Base-by-base conservation (phyloP, 2,113 vertebrate species). In the Limanda limanda region DNA sequence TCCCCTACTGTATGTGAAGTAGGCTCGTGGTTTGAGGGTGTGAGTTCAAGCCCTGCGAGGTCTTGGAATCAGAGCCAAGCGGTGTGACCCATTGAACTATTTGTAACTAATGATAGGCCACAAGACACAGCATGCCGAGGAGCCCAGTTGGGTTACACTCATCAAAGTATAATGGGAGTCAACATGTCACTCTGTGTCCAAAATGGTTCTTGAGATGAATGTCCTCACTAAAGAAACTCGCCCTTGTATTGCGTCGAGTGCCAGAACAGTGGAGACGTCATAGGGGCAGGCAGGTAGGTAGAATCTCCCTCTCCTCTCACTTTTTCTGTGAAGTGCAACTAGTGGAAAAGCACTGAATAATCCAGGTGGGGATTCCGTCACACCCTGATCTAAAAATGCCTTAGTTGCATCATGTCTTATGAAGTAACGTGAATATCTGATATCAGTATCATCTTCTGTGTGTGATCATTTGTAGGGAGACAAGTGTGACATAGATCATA, bases 51-150 rank as follows among this genome's bases (percentile, higher is more conserved):
- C 61, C 76, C 71, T 70, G 58, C 77, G 79, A 83, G 75, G 79
- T 81, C 77, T 78, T 2, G 0, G 60, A 78, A 76, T 81, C 65
- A 58, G 58, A 81, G 84, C 86, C 77, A 87, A 87, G 66, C 56
- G 10, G 64, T 66, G 65, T 85, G 90, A 86, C 89, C 90, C 80
- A 86, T 80, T 89, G 90, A 91, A 91, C 87, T 86, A 85, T 89
- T 85, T 89, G 89, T 77, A 88, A 89, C 90, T 91, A 86, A 90
- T 90, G 85, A 92, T 84, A 90, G 83, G 80, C 82, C 86, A 79
- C 89, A 82, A 82, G 83, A 82, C 86, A 65, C 81, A 76, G 78
- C 81, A 68, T 85, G 86, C 78, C 72, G 58, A 24, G 21, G 55
- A 86, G 72, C 78, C 70, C 83, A 88, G 73, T 78, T 77, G 63